phyloP scores from a whole-genome alignment of 2,797 vertebrate genomes.

The Clarias laeviceps region DNA sequence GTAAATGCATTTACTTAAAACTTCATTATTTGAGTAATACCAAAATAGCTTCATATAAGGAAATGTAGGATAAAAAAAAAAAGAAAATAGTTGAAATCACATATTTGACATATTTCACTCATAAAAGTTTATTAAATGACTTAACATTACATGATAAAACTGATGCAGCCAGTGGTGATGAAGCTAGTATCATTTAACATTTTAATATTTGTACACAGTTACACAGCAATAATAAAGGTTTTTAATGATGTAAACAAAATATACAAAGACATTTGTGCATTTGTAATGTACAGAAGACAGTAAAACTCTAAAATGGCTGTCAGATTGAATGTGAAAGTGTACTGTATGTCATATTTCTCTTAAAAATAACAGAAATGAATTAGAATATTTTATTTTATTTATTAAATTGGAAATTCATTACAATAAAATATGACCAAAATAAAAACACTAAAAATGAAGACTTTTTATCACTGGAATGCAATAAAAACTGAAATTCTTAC shows the following conservation, averaged over 20 bases:
- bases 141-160: background rate
- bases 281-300: background rate
- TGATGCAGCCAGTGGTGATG: too few relatives aligned
- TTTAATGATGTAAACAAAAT: background rate
- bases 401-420: background rate
- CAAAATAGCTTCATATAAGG: background rate
- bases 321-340: background rate
- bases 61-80: background rate
- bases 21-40: background rate
- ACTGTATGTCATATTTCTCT: background rate
- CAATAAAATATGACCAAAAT: background rate
- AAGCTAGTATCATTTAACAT: background rate
- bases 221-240: background rate
- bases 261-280: background rate
- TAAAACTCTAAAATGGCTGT: slow-evolving; percentile 15
- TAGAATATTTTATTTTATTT: background rate
- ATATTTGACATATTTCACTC: background rate
- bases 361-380: background rate
- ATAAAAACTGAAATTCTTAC: slow-evolving; percentile 15
- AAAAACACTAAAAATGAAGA: background rate
- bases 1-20: background rate
- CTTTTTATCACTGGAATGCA: background rate
- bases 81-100: background rate
- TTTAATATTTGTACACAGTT: background rate
- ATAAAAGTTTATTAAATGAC: background rate